These are phyloP conservation scores for Omphaloscelis lunosa DNA, from an alignment of 2,888 invertebrate species.

Conservation along the genomic window DNA sequence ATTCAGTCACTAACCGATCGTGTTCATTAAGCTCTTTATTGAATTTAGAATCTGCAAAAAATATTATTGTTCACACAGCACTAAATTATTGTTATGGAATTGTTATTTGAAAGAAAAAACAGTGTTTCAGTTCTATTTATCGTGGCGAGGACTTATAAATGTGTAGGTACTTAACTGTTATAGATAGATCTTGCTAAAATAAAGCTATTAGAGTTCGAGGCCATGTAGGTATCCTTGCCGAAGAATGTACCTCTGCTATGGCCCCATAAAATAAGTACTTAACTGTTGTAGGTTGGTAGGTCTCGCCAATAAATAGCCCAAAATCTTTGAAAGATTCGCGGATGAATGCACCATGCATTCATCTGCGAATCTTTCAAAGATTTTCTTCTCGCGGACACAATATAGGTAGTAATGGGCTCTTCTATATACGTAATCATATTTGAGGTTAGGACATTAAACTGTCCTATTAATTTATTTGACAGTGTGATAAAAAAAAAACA, in stretches of 20 bases:
- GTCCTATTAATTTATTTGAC: neutral
- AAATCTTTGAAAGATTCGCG: no score
- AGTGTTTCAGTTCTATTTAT: neutral
- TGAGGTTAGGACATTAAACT: neutral
- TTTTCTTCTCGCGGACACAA: neutral
- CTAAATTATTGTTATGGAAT: neutral
- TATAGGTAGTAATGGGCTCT: neutral
- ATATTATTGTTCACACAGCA: neutral
- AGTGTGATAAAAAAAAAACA: slow-evolving; percentile 15
- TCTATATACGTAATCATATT: slow-evolving; percentile 21
- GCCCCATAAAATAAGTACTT: slow-evolving; percentile 3
- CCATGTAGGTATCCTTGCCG: neutral
- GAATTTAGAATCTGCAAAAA: neutral
- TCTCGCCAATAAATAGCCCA: neutral
- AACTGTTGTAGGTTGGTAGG: neutral
- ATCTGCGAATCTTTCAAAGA: neutral
- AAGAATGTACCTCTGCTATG: neutral
- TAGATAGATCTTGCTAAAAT: neutral
- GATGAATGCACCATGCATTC: no score
- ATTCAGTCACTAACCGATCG: slow-evolving; percentile 4
- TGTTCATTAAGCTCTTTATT: neutral
- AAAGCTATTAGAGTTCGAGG: neutral
- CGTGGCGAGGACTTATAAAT: neutral
- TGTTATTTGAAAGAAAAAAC: neutral
- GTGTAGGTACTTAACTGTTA: neutral